These are phyloP conservation scores for Micrastur ruficollis DNA, from an alignment of 2,797 vertebrate species.

Conservation along the genomic window DNA sequence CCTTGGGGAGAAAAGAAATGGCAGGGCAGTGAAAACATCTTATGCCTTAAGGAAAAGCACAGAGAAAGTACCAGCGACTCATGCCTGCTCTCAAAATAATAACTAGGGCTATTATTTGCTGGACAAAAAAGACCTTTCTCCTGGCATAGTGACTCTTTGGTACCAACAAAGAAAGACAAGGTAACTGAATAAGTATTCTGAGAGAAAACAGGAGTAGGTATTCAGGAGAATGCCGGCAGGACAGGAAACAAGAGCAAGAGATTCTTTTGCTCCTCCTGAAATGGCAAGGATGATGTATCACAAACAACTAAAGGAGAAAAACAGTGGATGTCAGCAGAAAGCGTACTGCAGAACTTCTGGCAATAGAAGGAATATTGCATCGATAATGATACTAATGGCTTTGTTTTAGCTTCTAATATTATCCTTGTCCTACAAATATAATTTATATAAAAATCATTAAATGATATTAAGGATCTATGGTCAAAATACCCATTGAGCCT, in stretches of 20 bases:
- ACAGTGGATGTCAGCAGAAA: background rate
- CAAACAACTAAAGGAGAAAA: background rate
- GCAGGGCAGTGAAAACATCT: conserved; percentile 28
- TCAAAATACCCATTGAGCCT: background rate
- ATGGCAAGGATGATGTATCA: conserved; percentile 25
- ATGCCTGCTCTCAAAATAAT: conserved; percentile 32
- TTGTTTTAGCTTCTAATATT: background rate
- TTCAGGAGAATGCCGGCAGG: background rate
- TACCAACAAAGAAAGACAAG: conserved; percentile 17
- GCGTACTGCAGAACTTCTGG: background rate
- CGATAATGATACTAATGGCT: background rate
- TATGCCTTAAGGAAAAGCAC: conserved; percentile 22
- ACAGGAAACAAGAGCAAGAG: background rate
- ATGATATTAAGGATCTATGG: background rate
- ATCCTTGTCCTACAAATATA: background rate
- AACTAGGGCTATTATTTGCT: conserved; percentile 35
- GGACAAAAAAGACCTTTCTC: conserved; percentile 36
- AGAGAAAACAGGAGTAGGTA: background rate
- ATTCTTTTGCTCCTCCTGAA: conserved; percentile 4
- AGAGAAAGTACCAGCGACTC: background rate
- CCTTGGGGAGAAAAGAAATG: conserved; percentile 53
- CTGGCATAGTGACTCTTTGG: background rate
- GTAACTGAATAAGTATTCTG: background rate
- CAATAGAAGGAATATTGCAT: background rate
- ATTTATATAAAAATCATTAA: background rate